Conservation (phyloP, 2,797 vertebrate species). For the Vespertilio murinus region DNA sequence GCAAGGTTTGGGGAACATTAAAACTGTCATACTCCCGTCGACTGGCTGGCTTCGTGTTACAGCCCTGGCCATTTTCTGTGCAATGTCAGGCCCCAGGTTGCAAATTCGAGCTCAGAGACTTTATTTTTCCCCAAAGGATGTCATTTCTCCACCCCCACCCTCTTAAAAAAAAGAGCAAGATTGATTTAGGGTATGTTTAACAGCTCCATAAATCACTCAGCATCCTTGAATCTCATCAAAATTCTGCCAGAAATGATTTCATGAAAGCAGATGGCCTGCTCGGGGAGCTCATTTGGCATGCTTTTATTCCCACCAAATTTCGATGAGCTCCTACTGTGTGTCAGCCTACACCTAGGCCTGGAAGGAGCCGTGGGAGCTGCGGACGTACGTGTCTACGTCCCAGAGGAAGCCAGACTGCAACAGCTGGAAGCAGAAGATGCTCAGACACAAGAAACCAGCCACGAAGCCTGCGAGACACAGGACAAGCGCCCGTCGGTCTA, state of each 20-base stretch:
- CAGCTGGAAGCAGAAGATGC: too few species aligned
- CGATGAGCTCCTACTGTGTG: not conserved
- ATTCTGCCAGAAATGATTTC: conserved; percentile 74
- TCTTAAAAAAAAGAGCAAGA: conserved; percentile 52
- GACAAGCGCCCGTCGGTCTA: fast-evolving
- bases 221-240: conserved; percentile 76
- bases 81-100: conserved; percentile 75
- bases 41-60: conserved; percentile 78
- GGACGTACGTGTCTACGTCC: fast-evolving
- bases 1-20: conserved; percentile 80
- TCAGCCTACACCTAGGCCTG: not conserved
- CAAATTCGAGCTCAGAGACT: conserved; percentile 69
- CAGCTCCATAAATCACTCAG: conserved; percentile 82
- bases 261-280: conserved; percentile 76
- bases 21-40: conserved; percentile 79
- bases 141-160: conserved; percentile 15
- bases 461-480: fast-evolving
- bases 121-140: conserved; percentile 67
- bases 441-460: fast-evolving
- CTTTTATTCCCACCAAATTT: not conserved
- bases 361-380: not conserved
- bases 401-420: not conserved
- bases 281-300: conserved; percentile 56
- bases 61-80: conserved; percentile 72
- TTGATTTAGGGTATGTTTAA: conserved; percentile 84